Conservation (phyloP, 2,113 vertebrate genomes). For the Gnathonemus echidnorhynchus region DNA sequence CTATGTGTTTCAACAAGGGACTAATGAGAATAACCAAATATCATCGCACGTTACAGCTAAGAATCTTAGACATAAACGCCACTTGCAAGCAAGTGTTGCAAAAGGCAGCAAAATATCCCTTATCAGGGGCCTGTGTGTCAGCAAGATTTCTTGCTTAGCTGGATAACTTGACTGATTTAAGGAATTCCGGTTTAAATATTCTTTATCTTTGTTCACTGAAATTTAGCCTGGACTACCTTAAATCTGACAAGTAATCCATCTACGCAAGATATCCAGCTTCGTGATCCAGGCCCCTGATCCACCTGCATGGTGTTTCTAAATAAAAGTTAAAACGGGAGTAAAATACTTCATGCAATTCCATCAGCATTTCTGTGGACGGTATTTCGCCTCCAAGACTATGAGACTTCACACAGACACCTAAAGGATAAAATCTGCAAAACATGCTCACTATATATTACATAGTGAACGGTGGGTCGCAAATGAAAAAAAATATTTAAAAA, state of each 20-base stretch:
- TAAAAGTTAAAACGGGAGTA: background rate
- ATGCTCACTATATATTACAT: constrained; percentile 11
- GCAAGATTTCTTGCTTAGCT: background rate
- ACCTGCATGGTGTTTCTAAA: background rate
- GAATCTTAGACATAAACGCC: background rate
- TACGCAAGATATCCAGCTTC: background rate
- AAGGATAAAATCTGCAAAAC: constrained; percentile 15
- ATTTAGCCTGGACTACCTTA: background rate
- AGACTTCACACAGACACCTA: background rate
- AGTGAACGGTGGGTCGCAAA: background rate
- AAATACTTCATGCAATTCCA: constrained; percentile 6
- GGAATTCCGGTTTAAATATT: background rate
- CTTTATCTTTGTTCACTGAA: background rate
- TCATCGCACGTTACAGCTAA: background rate
- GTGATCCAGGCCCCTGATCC: background rate
- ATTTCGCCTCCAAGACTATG: background rate
- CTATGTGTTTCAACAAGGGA: background rate
- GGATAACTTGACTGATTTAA: background rate
- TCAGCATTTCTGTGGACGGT: background rate
- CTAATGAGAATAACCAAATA: background rate
- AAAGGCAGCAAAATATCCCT: background rate
- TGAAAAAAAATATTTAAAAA: background rate
- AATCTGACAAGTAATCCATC: background rate
- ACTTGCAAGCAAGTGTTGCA: background rate
- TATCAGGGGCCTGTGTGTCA: background rate